Conservation (phyloP, 2,797 vertebrate genomes). For the Catostomus latipinnis region DNA sequence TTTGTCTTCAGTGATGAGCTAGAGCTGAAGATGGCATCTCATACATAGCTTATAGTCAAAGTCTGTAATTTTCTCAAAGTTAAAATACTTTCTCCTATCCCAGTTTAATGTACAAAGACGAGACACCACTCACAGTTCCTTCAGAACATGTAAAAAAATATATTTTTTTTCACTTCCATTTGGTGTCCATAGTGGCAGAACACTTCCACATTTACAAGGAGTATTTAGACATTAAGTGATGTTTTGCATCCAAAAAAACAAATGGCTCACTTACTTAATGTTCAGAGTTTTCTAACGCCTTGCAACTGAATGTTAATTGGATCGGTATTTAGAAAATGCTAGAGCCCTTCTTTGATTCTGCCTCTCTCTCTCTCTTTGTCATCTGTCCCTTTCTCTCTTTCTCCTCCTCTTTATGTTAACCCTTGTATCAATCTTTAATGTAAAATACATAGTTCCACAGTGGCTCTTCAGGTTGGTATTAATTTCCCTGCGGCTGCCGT, state of each 20-base stretch:
- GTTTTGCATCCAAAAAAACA: no score
- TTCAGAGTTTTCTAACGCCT: no score
- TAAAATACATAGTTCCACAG: conserved; percentile 72
- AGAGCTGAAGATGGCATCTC: neutral
- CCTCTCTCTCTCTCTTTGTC: conserved; percentile 20
- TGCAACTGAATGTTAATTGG: no score
- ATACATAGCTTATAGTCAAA: neutral
- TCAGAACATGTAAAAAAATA: no score
- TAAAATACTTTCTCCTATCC: neutral
- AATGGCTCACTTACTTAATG: no score
- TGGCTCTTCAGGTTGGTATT: conserved; percentile 39
- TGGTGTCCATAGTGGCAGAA: no score
- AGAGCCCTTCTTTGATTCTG: neutral
- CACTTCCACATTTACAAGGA: no score
- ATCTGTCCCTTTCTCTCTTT: neutral
- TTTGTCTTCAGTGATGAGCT: neutral
- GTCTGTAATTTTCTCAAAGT: neutral
- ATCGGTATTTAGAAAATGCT: no score
- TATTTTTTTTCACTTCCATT: no score
- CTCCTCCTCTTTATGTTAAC: conserved; percentile 44
- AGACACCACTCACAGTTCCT: no score
- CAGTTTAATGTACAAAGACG: no score
- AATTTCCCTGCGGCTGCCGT: neutral
- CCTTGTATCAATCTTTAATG: conserved; percentile 75
- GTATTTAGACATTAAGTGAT: no score